Evolutionary conservation across 37 sponge, comb jelly and placozoan genomes (phyloP), one percentile per base, ranked within the genome.

Genomic region (Haliclona indistincta): DNA sequence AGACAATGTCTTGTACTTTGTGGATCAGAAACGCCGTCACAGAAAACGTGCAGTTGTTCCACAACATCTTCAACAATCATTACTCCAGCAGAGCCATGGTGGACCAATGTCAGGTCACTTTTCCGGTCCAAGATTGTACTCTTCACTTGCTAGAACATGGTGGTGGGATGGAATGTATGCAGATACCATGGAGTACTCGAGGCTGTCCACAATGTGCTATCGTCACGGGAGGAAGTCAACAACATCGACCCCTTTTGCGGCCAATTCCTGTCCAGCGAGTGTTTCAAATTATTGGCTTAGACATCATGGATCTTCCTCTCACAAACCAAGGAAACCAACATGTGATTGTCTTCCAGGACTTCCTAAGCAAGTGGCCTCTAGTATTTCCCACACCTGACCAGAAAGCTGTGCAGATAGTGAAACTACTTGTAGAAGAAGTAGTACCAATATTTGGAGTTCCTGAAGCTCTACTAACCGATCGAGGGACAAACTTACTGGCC

Each of bases 211-310:
- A 13, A 2, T 79, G 70, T 79, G 80, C 40, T 20, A 37, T 70
- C 15, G 3, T 38, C 40, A 55, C 38, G 33, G 70, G 80, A 1
- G 60, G 43, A n/a, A 35, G 74, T 22, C 17, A 40, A 36, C 33
- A 34, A 20, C 28, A 37, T 6, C 17, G 33, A 26, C 74, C 74
- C 2, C 40, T 22, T 23, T 7, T 74, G 2, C 51, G 36, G 43
- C 62, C 62, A 11, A 74, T 74, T 6, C 74, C 78, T 11, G 78
- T 66, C 7, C 55, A 23, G 1, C 54, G 74, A 28, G 81, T 75
- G 4, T 86, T 86, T 81, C 55, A 79, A 20, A 61, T 26, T 40
- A 68, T 85, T 15, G 79, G 73, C 2, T 56, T 85, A 39, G 86
- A 85, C 58, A 79, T 85, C 19, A 51, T 72, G 23, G 67, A 79